phyloP scores from a whole-genome alignment of 2,888 invertebrate genomes.

The Trissoscelio sp. region DNA sequence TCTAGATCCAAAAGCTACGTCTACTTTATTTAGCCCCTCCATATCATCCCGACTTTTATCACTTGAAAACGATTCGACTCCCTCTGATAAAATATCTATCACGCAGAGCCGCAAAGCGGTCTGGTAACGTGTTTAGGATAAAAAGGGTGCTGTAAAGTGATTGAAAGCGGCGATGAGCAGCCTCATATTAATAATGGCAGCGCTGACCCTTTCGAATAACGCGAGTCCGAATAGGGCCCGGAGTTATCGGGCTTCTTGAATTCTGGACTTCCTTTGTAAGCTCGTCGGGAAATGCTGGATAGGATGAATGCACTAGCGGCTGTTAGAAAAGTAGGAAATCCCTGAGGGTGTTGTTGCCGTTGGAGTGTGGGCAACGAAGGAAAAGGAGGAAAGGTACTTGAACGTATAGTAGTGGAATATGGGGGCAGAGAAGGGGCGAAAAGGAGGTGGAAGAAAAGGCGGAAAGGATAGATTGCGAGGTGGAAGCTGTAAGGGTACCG shows the following conservation, averaged over 20 bases:
- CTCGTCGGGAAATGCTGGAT: constrained; percentile 75
- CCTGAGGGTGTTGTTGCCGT: constrained; percentile 70
- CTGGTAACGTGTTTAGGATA: constrained; percentile 61
- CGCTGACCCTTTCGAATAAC: constrained; percentile 61
- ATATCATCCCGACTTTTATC: constrained; percentile 33
- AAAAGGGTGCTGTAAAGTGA: constrained; percentile 53
- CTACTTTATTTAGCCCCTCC: constrained; percentile 29
- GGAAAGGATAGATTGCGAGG: constrained; percentile 73
- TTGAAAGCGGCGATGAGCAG: constrained; percentile 52
- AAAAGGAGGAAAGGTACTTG: constrained; percentile 43
- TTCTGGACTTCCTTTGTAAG: constrained; percentile 75
- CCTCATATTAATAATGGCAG: constrained; percentile 57
- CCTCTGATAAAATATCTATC: constrained; percentile 51
- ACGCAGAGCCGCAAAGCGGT: constrained; percentile 39
- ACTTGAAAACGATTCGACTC: constrained; percentile 26
- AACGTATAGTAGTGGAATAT: too few species aligned
- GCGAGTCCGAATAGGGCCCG: constrained; percentile 30
- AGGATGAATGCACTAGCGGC: constrained; percentile 75
- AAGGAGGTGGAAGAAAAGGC: constrained; percentile 38
- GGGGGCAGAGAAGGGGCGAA: constrained; percentile 12
- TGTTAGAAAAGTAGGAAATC: constrained; percentile 78
- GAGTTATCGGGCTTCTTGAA: constrained; percentile 78
- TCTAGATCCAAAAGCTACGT: constrained; percentile 14
- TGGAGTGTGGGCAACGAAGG: constrained; percentile 44
- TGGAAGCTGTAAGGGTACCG: constrained; percentile 72